Evolutionary conservation across 2,113 vertebrate genomes (phyloP).

Genomic region (Aix galericulata): DNA sequence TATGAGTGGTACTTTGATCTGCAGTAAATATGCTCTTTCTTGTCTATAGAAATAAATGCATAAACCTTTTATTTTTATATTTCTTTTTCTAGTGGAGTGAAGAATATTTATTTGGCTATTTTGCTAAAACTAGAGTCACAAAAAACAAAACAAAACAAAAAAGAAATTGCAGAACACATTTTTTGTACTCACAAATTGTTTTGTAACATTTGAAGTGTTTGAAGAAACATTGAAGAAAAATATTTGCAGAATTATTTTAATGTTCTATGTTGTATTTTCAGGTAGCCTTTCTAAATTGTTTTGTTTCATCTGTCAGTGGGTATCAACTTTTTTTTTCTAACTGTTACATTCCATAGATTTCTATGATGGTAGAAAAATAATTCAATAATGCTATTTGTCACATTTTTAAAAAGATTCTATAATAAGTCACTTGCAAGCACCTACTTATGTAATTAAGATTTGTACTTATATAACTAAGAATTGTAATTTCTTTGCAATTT

Average conservation of each 20-base stretch:
- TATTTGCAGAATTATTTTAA: background rate
- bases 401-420: background rate
- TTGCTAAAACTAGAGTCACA: background rate
- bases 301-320: background rate
- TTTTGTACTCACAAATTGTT: background rate
- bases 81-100: background rate
- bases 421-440: background rate
- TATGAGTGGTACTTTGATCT: slow-evolving; percentile 49
- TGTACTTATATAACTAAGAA: background rate
- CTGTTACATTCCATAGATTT: background rate
- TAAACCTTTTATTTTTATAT: background rate
- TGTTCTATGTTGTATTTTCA: background rate
- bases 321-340: background rate
- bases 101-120: background rate
- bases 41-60: slow-evolving; percentile 40
- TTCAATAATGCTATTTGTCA: background rate
- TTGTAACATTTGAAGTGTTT: background rate
- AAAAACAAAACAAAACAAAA: too few species aligned
- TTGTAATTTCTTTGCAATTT: background rate
- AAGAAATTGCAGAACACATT: background rate
- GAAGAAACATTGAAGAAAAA: background rate
- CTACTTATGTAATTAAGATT: background rate
- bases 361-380: background rate
- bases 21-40: slow-evolving; percentile 57
- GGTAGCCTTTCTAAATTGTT: background rate